Evolutionary conservation across 1,140 invertebrate species (phyloP), one percentile per base, ranked within the genome.

Genomic region (Eupeodes corollae): DNA sequence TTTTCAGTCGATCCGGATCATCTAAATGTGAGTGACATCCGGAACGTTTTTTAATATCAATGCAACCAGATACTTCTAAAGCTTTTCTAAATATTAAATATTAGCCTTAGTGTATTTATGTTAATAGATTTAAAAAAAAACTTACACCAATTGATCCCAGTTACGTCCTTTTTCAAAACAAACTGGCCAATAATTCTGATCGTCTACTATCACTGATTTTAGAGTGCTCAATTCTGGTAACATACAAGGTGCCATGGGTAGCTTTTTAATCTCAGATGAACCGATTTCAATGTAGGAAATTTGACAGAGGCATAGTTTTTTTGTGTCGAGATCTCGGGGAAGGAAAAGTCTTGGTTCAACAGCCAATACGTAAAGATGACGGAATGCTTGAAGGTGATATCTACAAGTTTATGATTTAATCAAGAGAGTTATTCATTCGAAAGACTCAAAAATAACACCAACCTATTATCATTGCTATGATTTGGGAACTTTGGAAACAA

Each of bases 401-500:
- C 63, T 47, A 3, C 16, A 35, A 47, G 16, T 30, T 19, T 11
- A n/a, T n/a, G n/a, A 46, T 46, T 13, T 47, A 85, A 88, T 59
- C 6, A 70, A 71, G 49, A 38, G 44, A 50, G 19, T 12, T 18
- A 8, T 44, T 19, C 42, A 21, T 14, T 5, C 8, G 1, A 2
- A 12, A 21, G 46, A 42, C 31, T 34, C 32, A 19, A 16, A 44
- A 5, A 37, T 14, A 16, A 30, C 14, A 31, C 42, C 30, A 31
- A 26, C 15, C 63, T 82, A 68, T 98, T 98, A 64, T 98, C 94
- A 63, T 91, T 91, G 58, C 86, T 92, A 67, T 96, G 90, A 5
- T 86, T 91, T 38, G 95, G 95, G 70, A 93, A 98, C 69, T 95
- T 95, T 3, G 95, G 95, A 72, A 93, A 98, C 66, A 97, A 86